Evolutionary conservation across 2,888 invertebrate genomes (phyloP).

Genomic region (Odontocolon sp.): DNA sequence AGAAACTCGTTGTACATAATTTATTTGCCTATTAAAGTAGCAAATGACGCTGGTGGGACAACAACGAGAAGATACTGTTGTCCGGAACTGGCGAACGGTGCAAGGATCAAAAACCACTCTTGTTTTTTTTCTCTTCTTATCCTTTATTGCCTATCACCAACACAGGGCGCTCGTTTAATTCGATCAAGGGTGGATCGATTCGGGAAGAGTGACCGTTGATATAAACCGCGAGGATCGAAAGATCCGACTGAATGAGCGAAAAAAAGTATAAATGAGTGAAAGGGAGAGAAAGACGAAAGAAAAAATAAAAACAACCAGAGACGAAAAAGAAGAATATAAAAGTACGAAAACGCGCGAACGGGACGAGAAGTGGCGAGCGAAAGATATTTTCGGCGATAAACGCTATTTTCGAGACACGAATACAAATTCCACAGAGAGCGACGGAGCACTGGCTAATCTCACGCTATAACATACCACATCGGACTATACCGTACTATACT

Average conservation of each 20-base stretch:
- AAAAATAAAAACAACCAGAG: constrained; percentile 7
- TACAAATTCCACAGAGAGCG: constrained; percentile 52
- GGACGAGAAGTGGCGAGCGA: constrained; percentile 18
- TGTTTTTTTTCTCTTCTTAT: too few relatives aligned
- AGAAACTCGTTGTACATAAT: background rate
- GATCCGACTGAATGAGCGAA: too few relatives aligned
- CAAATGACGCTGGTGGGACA: background rate
- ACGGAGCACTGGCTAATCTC: constrained; percentile 20
- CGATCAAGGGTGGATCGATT: too few relatives aligned
- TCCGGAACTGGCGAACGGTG: background rate
- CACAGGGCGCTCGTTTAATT: too few relatives aligned
- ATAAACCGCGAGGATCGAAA: background rate
- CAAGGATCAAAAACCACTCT: too few relatives aligned
- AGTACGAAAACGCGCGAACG: constrained; percentile 12
- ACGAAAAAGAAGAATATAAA: constrained; percentile 14
- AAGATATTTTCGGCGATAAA: constrained; percentile 63
- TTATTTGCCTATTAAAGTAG: background rate
- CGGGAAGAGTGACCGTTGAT: background rate
- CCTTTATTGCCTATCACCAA: too few relatives aligned
- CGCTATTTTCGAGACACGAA: constrained; percentile 59
- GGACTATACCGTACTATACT: too few relatives aligned
- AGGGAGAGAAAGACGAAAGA: constrained; percentile 9
- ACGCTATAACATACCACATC: constrained; percentile 21
- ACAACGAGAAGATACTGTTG: background rate
- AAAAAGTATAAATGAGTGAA: background rate